These are phyloP conservation scores for Diabrotica undecimpunctata DNA, from an alignment of 1,140 invertebrate species.

Conservation along the genomic window DNA sequence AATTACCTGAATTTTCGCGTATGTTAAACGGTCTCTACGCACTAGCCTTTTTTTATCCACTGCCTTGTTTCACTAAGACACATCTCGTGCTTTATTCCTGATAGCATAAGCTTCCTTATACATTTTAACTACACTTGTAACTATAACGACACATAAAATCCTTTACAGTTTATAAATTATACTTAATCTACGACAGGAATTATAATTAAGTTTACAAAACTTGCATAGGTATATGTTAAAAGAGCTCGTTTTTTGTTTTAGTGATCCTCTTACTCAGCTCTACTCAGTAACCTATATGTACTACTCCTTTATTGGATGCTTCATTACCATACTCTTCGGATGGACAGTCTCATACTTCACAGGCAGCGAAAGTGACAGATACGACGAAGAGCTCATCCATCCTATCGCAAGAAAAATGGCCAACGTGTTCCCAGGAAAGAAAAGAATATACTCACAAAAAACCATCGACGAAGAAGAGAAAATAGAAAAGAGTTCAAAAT, in stretches of 20 bases:
- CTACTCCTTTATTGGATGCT: slow-evolving; percentile 66
- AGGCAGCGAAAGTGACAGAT: slow-evolving; percentile 58
- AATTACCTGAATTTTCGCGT: too few species aligned
- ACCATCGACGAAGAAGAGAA: not conserved
- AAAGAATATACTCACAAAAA: slow-evolving; percentile 35
- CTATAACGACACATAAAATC: too few species aligned
- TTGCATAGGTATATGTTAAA: too few species aligned
- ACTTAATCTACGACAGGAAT: too few species aligned
- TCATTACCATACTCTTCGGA: slow-evolving; percentile 62
- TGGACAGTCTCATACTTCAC: slow-evolving; percentile 63
- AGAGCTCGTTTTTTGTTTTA: slow-evolving; percentile 42
- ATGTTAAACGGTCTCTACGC: too few species aligned
- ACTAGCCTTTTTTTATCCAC: too few species aligned
- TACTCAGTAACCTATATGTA: slow-evolving; percentile 75
- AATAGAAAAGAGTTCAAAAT: slow-evolving; percentile 10
- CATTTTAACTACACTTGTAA: too few species aligned
- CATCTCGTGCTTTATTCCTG: too few species aligned
- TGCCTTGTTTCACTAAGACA: too few species aligned
- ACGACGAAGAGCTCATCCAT: slow-evolving; percentile 65
- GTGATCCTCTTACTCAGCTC: slow-evolving; percentile 55
- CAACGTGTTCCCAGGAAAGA: slow-evolving; percentile 53
- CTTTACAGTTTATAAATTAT: too few species aligned
- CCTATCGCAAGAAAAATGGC: slow-evolving; percentile 60
- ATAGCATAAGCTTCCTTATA: too few species aligned
- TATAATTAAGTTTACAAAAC: too few species aligned